Evolutionary conservation across 2,113 vertebrate species (phyloP), one percentile per base, ranked within the genome.

Genomic region (Porphyrio hochstetteri): DNA sequence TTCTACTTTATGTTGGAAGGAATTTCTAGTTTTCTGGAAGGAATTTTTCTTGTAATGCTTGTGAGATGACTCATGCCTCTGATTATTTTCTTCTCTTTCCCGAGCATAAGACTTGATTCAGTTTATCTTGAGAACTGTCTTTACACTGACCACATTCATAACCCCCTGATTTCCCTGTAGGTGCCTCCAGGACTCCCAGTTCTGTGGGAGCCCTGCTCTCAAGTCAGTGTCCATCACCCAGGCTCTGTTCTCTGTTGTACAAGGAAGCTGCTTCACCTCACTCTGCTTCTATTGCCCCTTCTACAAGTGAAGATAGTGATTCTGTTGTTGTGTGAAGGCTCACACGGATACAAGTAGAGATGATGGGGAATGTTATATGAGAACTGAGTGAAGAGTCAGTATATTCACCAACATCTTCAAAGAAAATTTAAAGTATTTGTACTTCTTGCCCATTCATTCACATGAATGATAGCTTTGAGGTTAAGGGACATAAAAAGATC

Each of bases 151-250:
- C 17, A 0, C 57, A 15, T 82, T 23, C 88, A 46, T 42, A 94
- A 64, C 25, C 12, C 15, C 55, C 46, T 42, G 33, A 15, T 63
- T 71, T 74, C 82, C 29, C 74, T 86, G 16, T 63, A 9, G 40
- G 9, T 0, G 0, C 31, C 29, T 75, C 63, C 27, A 9, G 44
- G 44, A 17, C 44, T 46, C 44, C 44, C 17, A 46, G 44, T 46
- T 46, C 44, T 46, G 44, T 46, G 44, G 44, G 5, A 67, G 19
- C 57, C 53, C 20, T 64, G 17, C 21, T 59, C 70, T 63, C 67
- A 71, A 68, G 21, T 29, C 61, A 10, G 6, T 9, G 14, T 68
- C 65, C 28, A 5, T 42, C 15, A 17, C 3, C 0, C 6, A 46
- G 42, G 13, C 25, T 72, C 48, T 10, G 3, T 3, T 92, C 59